phyloP scores from a whole-genome alignment of 2,113 vertebrate species.

The Entelurus aequoreus region DNA sequence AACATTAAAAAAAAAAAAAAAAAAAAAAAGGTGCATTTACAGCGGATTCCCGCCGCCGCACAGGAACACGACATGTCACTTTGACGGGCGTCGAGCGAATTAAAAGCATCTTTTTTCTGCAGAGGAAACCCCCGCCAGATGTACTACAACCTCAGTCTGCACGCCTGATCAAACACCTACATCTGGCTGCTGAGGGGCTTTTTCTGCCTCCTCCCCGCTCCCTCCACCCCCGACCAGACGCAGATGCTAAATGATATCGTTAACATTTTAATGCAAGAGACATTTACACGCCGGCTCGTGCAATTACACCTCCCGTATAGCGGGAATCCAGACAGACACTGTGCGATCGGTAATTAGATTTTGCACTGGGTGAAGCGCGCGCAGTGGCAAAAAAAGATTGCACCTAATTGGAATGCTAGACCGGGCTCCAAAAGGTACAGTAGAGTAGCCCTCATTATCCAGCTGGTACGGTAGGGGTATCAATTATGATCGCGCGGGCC shows the following conservation, averaged over 20 bases:
- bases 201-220: constrained; percentile 44
- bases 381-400: constrained; percentile 51
- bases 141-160: constrained; percentile 64
- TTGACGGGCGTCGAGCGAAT: constrained; percentile 64
- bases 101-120: constrained; percentile 57
- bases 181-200: constrained; percentile 58
- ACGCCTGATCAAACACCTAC: constrained; percentile 68
- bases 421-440: constrained; percentile 62
- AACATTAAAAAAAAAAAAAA: no score
- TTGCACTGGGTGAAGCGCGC: constrained; percentile 60
- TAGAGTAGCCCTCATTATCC: constrained; percentile 69
- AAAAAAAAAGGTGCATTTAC: no score
- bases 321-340: constrained; percentile 66
- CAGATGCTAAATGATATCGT: constrained; percentile 73
- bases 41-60: constrained; percentile 20
- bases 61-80: constrained; percentile 64
- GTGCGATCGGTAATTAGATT: constrained; percentile 75
- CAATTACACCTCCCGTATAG: constrained; percentile 73
- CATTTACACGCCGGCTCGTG: constrained; percentile 63
- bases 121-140: constrained; percentile 59
- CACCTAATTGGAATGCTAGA: constrained; percentile 69
- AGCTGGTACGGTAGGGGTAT: constrained; percentile 53
- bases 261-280: constrained; percentile 73
- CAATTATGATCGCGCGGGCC: constrained; percentile 64
- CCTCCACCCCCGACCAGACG: constrained; percentile 29